Percentiles rank a stretch among this genome's conserved stretches.
Conservation (phyloP, 1,140 invertebrate species). For the Diorhabda elongata region DNA sequence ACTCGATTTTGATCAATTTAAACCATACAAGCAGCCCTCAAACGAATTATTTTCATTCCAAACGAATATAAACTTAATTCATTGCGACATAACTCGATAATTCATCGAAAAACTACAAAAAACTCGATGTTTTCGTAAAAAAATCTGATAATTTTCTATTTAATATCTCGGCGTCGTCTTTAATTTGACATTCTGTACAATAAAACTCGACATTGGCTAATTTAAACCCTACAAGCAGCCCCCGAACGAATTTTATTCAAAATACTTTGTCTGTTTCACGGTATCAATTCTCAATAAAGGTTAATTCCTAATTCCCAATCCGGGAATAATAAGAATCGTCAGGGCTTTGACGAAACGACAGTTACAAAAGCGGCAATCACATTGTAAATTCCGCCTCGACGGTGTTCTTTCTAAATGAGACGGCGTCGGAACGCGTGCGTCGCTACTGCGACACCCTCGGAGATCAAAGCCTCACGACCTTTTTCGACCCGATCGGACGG, state of each 20-base stretch:
- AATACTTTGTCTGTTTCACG: constrained; percentile 10
- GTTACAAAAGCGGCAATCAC: constrained; percentile 41
- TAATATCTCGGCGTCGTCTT: too few species aligned
- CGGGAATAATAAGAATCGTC: constrained; percentile 36
- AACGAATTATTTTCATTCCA: too few species aligned
- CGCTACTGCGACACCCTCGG: constrained; percentile 27
- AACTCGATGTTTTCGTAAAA: too few species aligned
- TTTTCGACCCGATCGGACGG: constrained; percentile 19
- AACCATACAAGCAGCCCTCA: too few species aligned
- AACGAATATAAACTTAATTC: too few species aligned
- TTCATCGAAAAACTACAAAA: too few species aligned
- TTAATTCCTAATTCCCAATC: constrained; percentile 45
- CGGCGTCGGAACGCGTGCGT: constrained; percentile 36
- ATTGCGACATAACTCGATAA: too few species aligned
- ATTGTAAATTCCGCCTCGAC: constrained; percentile 44
- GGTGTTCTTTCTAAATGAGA: constrained; percentile 38
- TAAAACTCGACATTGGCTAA: too few species aligned
- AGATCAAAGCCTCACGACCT: constrained; percentile 25
- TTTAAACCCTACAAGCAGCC: too few species aligned
- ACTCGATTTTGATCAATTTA: too few species aligned
- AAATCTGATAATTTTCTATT: too few species aligned
- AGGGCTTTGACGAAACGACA: constrained; percentile 33
- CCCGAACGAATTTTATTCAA: background rate
- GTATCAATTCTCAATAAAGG: constrained; percentile 36
- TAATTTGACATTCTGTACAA: too few species aligned